Evolutionary conservation across 2,888 invertebrate genomes (phyloP).

Genomic region (Drosophila nigricruria): DNA sequence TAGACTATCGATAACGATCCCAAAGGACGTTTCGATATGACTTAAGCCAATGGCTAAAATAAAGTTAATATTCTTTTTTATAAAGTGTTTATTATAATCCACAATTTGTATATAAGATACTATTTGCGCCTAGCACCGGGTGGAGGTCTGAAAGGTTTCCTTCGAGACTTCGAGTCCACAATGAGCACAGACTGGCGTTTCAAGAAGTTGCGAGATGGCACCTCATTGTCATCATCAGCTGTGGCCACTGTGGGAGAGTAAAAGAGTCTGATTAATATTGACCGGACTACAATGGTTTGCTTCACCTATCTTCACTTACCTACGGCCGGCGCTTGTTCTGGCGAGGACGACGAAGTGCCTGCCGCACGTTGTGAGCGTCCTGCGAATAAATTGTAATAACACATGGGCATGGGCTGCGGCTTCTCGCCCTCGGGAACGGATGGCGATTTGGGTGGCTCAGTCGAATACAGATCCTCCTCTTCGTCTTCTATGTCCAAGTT

Average conservation of each 20-base stretch:
- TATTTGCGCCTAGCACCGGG: conserved; percentile 74
- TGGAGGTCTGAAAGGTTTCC: conserved; percentile 89
- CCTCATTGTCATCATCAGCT: conserved; percentile 93
- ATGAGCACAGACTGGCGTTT: conserved; percentile 94
- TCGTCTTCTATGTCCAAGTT: conserved; percentile 75
- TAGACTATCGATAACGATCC: neutral
- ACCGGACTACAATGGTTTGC: neutral
- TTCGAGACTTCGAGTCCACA: conserved; percentile 92
- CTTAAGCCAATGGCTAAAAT: neutral
- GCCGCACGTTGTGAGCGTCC: conserved; percentile 83
- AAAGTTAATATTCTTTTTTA: neutral
- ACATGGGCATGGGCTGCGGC: conserved; percentile 84
- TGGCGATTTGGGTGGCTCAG: conserved; percentile 78
- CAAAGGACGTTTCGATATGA: neutral
- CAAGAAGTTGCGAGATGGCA: conserved; percentile 91
- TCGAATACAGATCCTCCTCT: conserved; percentile 72
- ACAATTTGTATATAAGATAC: neutral
- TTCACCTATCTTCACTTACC: conserved; percentile 67
- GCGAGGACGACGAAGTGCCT: conserved; percentile 84
- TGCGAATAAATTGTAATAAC: conserved; percentile 84
- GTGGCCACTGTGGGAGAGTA: conserved; percentile 84
- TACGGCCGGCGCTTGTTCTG: conserved; percentile 83
- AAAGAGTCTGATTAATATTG: conserved; percentile 12
- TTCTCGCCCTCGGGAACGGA: conserved; percentile 80
- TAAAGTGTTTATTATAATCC: neutral